Evolutionary conservation across 2,888 invertebrate species (phyloP).

Genomic region (Agrilus cyanescens): DNA sequence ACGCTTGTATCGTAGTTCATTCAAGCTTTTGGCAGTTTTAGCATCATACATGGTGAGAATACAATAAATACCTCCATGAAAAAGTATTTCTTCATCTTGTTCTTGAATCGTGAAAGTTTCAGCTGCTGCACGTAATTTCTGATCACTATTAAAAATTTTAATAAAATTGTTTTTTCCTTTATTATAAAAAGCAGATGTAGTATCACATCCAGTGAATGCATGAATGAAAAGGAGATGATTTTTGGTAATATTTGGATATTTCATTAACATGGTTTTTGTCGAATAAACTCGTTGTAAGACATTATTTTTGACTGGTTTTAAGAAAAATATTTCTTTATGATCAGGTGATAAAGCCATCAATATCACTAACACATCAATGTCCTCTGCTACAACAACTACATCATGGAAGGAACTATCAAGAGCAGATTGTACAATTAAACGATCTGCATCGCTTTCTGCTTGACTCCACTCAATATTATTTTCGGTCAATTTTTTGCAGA

Average conservation of each 20-base stretch:
- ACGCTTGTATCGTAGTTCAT: background rate
- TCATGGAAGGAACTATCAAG: slow-evolving; percentile 9
- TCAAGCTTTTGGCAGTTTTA: too few species aligned
- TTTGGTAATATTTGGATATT: slow-evolving; percentile 5
- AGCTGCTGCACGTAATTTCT: slow-evolving; percentile 12
- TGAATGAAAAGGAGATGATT: slow-evolving; percentile 9
- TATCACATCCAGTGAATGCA: slow-evolving; percentile 14
- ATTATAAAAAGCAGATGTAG: slow-evolving; percentile 11
- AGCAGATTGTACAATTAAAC: slow-evolving; percentile 10
- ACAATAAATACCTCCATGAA: too few species aligned
- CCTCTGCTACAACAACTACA: slow-evolving; percentile 17
- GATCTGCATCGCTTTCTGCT: slow-evolving; percentile 7
- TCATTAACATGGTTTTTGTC: slow-evolving; percentile 7
- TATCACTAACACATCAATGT: slow-evolving; percentile 15
- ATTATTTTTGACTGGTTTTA: slow-evolving; percentile 11
- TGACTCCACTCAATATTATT: slow-evolving; percentile 10
- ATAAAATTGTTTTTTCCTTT: slow-evolving; percentile 12
- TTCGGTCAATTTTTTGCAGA: slow-evolving; percentile 3
- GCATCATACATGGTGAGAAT: slow-evolving; percentile 12
- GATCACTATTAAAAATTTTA: slow-evolving; percentile 11
- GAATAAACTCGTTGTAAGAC: slow-evolving; percentile 9
- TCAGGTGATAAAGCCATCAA: slow-evolving; percentile 15
- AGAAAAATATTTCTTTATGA: slow-evolving; percentile 14
- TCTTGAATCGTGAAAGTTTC: slow-evolving; percentile 11
- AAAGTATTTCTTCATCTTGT: slow-evolving; percentile 13